Evolutionary conservation across 1,140 invertebrate genomes (phyloP).

Genomic region (Physella acuta): DNA sequence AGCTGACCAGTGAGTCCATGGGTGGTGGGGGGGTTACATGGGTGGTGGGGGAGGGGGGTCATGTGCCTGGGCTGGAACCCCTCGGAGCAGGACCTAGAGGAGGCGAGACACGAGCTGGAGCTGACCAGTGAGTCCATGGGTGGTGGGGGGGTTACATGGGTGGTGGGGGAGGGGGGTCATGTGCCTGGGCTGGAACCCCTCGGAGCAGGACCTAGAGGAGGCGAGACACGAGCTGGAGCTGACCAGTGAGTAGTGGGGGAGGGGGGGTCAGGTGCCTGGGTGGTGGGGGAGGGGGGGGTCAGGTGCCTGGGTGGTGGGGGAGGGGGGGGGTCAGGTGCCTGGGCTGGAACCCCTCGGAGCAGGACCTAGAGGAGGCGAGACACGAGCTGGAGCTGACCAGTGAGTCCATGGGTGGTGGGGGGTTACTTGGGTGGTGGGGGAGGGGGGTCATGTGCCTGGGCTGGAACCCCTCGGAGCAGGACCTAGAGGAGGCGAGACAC

Average conservation of each 20-base stretch:
- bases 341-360: too few relatives aligned
- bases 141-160: too few relatives aligned
- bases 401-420: too few relatives aligned
- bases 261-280: neutral
- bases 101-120: constrained; percentile 46
- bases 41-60: too few relatives aligned
- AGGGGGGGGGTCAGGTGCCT: too few relatives aligned
- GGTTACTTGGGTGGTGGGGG: too few relatives aligned
- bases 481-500: constrained; percentile 43
- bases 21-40: constrained; percentile 40
- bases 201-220: constrained; percentile 47
- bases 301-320: too few relatives aligned
- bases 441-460: constrained; percentile 40
- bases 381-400: too few relatives aligned
- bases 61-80: constrained; percentile 48
- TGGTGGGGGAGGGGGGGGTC: neutral
- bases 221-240: constrained; percentile 46
- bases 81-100: constrained; percentile 46
- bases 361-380: too few relatives aligned
- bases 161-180: too few relatives aligned
- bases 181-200: constrained; percentile 46
- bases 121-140: constrained; percentile 41
- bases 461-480: constrained; percentile 46
- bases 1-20: too few relatives aligned
- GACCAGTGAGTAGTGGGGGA: constrained; percentile 34